Percentiles rank a stretch among this genome's conserved stretches.
These are phyloP conservation scores for Menidia menidia DNA, from an alignment of 2,797 vertebrate genomes.

Conservation along the genomic window DNA sequence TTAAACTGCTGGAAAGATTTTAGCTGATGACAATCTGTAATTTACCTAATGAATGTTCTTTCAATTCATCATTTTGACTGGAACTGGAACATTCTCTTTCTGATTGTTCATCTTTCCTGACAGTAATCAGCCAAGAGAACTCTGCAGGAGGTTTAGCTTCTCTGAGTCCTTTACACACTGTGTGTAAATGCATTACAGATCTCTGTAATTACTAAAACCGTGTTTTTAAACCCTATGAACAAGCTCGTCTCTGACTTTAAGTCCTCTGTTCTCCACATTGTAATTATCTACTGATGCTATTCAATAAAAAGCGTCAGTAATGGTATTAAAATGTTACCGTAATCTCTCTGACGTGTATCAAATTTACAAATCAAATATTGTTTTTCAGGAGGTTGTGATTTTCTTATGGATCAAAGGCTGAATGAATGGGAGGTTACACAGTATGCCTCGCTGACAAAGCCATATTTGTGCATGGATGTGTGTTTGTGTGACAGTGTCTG, in stretches of 20 bases:
- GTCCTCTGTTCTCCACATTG: slow-evolving; percentile 38
- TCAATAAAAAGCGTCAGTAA: slow-evolving; percentile 56
- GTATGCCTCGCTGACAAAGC: slow-evolving; percentile 72
- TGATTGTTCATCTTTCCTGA: background rate
- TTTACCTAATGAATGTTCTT: slow-evolving; percentile 65
- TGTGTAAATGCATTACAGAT: slow-evolving; percentile 40
- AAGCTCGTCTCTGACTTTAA: slow-evolving; percentile 28
- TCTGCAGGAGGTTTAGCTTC: slow-evolving; percentile 32
- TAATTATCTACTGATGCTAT: slow-evolving; percentile 54
- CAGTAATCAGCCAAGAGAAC: background rate
- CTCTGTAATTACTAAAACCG: slow-evolving; percentile 14
- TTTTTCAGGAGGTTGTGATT: slow-evolving; percentile 54
- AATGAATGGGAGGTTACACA: slow-evolving; percentile 67
- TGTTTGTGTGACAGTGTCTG: slow-evolving; percentile 51
- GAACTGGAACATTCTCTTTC: slow-evolving; percentile 22
- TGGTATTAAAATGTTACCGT: slow-evolving; percentile 40
- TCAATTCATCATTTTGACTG: slow-evolving; percentile 60
- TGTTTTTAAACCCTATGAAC: slow-evolving; percentile 52
- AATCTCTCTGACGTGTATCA: slow-evolving; percentile 63
- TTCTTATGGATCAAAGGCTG: slow-evolving; percentile 68
- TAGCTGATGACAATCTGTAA: slow-evolving; percentile 17
- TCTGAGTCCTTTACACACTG: slow-evolving; percentile 27
- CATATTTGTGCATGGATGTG: slow-evolving; percentile 53
- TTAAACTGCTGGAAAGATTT: too few relatives aligned
- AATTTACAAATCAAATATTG: slow-evolving; percentile 63